Evolutionary conservation across 2,888 invertebrate species (phyloP).

Genomic region (Anthophora plumipes): DNA sequence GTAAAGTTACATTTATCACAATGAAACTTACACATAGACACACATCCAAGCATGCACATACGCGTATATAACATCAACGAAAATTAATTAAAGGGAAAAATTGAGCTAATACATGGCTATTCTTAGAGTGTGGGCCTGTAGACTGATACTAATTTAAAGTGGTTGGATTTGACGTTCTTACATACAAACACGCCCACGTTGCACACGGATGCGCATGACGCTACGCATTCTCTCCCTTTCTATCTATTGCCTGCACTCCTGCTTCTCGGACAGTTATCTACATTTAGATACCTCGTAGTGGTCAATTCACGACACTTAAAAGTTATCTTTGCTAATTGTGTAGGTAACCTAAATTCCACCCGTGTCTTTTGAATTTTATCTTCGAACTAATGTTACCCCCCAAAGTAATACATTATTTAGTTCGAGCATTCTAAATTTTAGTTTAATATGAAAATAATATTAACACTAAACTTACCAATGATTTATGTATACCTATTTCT

Average conservation of each 20-base stretch:
- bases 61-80: constrained; percentile 17
- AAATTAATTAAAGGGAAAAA: constrained; percentile 51
- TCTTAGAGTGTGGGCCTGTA: constrained; percentile 62
- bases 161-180: constrained; percentile 53
- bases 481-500: no score
- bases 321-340: constrained; percentile 58
- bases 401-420: not conserved
- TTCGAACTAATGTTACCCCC: not conserved
- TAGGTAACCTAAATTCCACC: constrained; percentile 51
- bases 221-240: constrained; percentile 7
- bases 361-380: constrained; percentile 26
- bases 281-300: constrained; percentile 57
- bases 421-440: not conserved
- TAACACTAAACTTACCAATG: no score
- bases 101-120: constrained; percentile 74
- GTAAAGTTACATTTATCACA: no score
- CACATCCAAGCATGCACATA: not conserved
- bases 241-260: constrained; percentile 2
- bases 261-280: constrained; percentile 29
- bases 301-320: constrained; percentile 52
- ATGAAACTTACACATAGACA: no score
- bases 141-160: constrained; percentile 63
- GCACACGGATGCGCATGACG: constrained; percentile 30
- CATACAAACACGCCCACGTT: constrained; percentile 43
- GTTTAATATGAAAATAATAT: not conserved